phyloP scores from a whole-genome alignment of 2,113 vertebrate species.

The Antigone vipio region DNA sequence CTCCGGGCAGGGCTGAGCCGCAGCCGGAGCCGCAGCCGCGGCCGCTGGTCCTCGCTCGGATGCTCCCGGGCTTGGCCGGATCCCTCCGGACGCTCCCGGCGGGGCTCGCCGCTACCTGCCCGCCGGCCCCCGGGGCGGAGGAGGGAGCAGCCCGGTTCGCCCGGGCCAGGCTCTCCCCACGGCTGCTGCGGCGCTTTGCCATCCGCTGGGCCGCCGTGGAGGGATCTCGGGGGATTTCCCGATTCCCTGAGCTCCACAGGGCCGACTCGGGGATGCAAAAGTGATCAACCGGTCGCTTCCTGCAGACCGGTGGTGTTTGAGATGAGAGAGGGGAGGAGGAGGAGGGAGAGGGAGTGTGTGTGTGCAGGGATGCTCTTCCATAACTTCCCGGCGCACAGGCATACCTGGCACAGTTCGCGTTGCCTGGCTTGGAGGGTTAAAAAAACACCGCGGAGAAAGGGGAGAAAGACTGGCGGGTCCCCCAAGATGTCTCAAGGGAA shows the following conservation, averaged over 20 bases:
- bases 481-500: background rate
- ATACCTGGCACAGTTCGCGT: background rate
- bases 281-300: fast-evolving
- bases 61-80: background rate
- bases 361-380: background rate
- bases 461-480: background rate
- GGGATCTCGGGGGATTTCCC: background rate
- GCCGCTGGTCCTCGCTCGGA: background rate
- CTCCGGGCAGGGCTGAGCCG: background rate
- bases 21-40: too few relatives aligned
- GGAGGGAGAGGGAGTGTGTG: background rate
- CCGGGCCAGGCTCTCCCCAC: background rate
- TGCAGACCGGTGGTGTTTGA: background rate
- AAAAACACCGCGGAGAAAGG: background rate
- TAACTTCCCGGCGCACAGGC: background rate
- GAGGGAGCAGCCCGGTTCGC: background rate
- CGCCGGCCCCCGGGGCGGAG: background rate
- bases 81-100: background rate
- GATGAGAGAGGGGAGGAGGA: background rate
- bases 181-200: background rate
- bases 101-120: background rate
- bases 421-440: background rate
- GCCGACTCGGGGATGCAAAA: background rate
- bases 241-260: background rate
- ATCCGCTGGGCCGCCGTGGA: background rate